phyloP scores from a whole-genome alignment of 2,888 invertebrate species.

The Osedax frankpressi region DNA sequence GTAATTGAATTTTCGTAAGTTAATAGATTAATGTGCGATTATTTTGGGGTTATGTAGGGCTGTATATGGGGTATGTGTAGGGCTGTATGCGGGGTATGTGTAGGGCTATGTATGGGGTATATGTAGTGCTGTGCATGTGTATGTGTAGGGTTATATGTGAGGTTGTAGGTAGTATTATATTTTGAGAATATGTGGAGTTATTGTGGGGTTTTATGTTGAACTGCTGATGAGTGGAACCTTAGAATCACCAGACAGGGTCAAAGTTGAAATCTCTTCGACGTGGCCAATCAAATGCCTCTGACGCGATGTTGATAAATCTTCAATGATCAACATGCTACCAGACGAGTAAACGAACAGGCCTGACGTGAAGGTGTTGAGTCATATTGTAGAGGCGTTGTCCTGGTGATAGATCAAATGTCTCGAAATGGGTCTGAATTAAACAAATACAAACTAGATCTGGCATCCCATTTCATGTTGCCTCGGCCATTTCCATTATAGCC shows the following conservation, averaged over 20 bases:
- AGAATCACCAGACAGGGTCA: conserved; percentile 40
- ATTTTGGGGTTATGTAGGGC: no score
- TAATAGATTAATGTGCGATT: no score
- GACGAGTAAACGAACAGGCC: conserved; percentile 42
- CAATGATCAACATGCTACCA: conserved; percentile 40
- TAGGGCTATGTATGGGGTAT: no score
- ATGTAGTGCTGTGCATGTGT: no score
- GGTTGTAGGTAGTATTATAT: no score
- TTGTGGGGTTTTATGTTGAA: background rate
- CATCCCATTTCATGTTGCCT: conserved; percentile 44
- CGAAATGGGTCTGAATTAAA: no score
- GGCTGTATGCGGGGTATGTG: no score
- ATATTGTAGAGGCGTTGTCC: no score
- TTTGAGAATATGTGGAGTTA: background rate
- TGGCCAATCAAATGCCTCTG: conserved; percentile 42
- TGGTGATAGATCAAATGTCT: no score
- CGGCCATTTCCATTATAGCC: conserved; percentile 45
- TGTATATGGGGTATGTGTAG: no score
- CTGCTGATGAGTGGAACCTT: conserved; percentile 31
- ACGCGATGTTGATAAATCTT: conserved; percentile 38
- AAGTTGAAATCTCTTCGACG: conserved; percentile 40
- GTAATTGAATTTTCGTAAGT: no score
- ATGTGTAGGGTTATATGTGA: no score
- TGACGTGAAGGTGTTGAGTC: conserved; percentile 16
- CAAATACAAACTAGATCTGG: conserved; percentile 37